Evolutionary conservation across 2,797 vertebrate genomes (phyloP).

Genomic region (Muscicapa striata): DNA sequence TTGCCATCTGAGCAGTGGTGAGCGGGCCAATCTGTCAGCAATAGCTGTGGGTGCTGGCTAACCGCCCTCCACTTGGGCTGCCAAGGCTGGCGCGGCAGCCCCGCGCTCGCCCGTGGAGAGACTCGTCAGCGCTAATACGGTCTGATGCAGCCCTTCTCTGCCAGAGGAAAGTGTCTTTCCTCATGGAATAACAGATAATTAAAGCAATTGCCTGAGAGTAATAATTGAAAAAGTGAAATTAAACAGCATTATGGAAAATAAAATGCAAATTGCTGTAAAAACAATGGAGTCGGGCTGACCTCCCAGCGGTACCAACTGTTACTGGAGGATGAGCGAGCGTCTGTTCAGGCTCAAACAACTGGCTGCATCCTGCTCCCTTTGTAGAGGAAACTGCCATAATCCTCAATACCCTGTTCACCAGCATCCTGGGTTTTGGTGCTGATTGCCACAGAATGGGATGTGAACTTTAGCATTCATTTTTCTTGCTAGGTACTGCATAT

Average conservation of each 20-base stretch:
- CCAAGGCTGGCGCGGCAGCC: constrained; percentile 63
- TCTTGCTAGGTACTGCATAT: neutral
- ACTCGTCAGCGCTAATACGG: constrained; percentile 52
- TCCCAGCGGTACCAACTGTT: constrained; percentile 49
- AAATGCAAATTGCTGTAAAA: constrained; percentile 72
- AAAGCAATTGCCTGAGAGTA: constrained; percentile 75
- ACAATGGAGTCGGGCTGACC: constrained; percentile 29
- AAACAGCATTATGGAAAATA: constrained; percentile 67
- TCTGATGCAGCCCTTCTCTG: constrained; percentile 50
- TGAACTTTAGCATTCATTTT: neutral
- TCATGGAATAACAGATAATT: constrained; percentile 74
- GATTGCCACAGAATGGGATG: neutral
- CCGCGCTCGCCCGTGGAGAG: constrained; percentile 53
- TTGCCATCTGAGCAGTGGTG: constrained; percentile 44
- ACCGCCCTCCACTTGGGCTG: constrained; percentile 38
- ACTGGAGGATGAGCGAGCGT: neutral
- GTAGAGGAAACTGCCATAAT: neutral
- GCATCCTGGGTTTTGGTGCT: neutral
- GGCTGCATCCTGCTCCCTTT: neutral
- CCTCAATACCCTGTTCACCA: neutral
- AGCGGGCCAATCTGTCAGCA: constrained; percentile 64
- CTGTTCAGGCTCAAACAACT: neutral
- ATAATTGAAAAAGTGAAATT: constrained; percentile 74
- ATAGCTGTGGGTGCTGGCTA: constrained; percentile 64
- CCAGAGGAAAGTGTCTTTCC: constrained; percentile 71